These are phyloP conservation scores for Lithobius niger DNA, from an alignment of 1,140 invertebrate species.

Conservation along the genomic window DNA sequence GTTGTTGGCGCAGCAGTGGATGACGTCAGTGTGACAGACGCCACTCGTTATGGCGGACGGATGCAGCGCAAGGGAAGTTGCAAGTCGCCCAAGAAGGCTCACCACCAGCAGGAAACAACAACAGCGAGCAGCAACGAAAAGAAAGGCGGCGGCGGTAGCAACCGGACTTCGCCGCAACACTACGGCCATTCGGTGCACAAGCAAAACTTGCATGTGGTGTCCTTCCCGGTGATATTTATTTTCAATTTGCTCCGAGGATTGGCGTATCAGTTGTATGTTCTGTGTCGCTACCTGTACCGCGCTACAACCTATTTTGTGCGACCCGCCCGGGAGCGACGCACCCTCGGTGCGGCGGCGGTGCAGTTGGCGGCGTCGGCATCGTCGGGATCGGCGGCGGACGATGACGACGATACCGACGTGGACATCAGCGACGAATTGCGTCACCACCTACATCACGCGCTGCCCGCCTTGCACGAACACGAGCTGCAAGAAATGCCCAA, in stretches of 20 bases:
- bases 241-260: conserved; percentile 64
- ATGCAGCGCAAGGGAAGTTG: conserved; percentile 34
- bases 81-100: conserved; percentile 36
- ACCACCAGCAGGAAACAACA: conserved; percentile 30
- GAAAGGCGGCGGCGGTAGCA: not conserved
- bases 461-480: too few species aligned
- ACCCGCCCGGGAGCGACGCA: conserved; percentile 11
- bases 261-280: conserved; percentile 67
- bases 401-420: conserved; percentile 4
- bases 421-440: not conserved
- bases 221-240: conserved; percentile 65
- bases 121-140: conserved; percentile 6
- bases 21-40: not conserved
- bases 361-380: not conserved
- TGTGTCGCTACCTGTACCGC: conserved; percentile 67
- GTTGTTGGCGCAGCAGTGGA: not conserved
- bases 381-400: conserved; percentile 5
- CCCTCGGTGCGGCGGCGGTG: not conserved
- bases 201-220: conserved; percentile 68
- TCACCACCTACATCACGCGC: not conserved
- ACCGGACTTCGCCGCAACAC: too few species aligned
- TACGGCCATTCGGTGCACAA: conserved; percentile 72
- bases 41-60: conserved; percentile 33
- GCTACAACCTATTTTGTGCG: conserved; percentile 48
- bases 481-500: conserved; percentile 15